phyloP scores from a whole-genome alignment of 2,113 vertebrate species.

The Aplodontia rufa region DNA sequence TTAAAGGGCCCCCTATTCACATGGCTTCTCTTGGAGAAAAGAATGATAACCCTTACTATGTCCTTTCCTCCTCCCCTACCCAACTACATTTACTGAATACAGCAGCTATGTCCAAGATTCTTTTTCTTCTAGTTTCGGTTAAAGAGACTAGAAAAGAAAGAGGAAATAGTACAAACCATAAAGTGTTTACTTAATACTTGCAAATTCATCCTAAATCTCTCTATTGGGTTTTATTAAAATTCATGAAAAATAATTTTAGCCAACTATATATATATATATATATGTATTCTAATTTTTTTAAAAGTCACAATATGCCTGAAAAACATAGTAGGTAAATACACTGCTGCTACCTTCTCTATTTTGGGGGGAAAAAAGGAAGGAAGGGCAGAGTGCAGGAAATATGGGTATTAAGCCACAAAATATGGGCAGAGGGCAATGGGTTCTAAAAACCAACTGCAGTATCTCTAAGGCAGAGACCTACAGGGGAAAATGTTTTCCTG shows the following conservation, averaged over 20 bases:
- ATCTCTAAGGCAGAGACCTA: neutral
- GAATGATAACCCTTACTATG: neutral
- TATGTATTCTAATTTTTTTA: neutral
- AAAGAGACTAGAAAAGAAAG: constrained; percentile 32
- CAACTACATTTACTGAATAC: neutral
- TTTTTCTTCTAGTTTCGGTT: neutral
- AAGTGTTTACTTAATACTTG: neutral
- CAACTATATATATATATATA: too few species aligned
- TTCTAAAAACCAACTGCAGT: neutral
- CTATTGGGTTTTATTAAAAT: neutral
- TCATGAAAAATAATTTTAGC: neutral
- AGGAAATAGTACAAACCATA: neutral
- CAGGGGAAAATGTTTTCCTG: neutral
- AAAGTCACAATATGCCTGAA: neutral
- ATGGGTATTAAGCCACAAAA: neutral
- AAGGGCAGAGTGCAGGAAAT: neutral
- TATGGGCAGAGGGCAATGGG: accelerated
- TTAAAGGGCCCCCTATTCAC: neutral
- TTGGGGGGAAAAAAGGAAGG: neutral
- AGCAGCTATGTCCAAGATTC: neutral
- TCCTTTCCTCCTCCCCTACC: neutral
- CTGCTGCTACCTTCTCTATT: neutral
- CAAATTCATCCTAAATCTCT: neutral
- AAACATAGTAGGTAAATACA: neutral
- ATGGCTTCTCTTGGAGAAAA: neutral